Conservation (phyloP, 2,797 vertebrate species). For the Cyclopterus lumpus region DNA sequence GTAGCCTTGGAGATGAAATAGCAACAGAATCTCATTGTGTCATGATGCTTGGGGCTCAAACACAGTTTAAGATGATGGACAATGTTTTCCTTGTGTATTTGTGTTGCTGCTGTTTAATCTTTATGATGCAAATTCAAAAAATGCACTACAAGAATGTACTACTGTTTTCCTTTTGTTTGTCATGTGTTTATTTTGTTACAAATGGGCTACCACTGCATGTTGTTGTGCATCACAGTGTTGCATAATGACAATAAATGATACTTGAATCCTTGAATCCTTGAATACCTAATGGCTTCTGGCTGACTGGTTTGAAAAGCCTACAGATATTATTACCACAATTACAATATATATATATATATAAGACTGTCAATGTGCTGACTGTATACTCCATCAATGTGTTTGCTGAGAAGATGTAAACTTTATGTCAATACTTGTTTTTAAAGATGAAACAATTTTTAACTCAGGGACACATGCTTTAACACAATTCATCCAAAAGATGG, state of each 20-base stretch:
- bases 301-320: conserved; percentile 14
- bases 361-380: neutral
- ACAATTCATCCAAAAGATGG: conserved; percentile 24
- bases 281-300: neutral
- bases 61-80: neutral
- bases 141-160: neutral
- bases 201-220: neutral
- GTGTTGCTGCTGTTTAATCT: neutral
- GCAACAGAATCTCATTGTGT: neutral
- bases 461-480: neutral
- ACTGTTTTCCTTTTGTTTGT: neutral
- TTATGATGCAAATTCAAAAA: neutral
- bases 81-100: neutral
- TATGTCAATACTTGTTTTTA: neutral
- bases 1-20: conserved; percentile 69
- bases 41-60: neutral
- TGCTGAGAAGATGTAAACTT: neutral
- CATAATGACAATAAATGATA: neutral
- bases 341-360: neutral
- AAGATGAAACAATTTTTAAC: neutral
- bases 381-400: neutral
- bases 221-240: neutral
- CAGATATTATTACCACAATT: neutral
- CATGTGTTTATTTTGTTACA: neutral
- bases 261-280: neutral